These are phyloP conservation scores for Diprion similis DNA, from an alignment of 1,140 invertebrate genomes.

Conservation along the genomic window DNA sequence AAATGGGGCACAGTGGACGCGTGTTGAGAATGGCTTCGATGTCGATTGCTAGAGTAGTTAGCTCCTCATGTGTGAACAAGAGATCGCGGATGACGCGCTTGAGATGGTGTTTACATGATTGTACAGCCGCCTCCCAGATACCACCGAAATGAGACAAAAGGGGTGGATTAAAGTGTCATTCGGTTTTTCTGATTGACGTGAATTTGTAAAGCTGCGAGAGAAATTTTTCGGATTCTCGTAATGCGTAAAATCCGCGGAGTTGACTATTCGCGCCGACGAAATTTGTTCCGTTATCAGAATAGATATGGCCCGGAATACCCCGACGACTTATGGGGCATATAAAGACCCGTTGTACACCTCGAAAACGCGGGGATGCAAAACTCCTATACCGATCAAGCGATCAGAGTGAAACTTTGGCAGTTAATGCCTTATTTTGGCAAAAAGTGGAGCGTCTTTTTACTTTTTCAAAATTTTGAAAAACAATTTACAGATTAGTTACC, in stretches of 20 bases:
- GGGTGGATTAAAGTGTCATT: conserved; percentile 26
- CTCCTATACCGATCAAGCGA: too few relatives aligned
- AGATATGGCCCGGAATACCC: conserved; percentile 20
- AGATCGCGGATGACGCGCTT: conserved; percentile 25
- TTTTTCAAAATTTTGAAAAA: too few relatives aligned
- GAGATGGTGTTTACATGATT: conserved; percentile 32
- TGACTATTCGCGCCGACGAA: conserved; percentile 30
- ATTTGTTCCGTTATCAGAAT: conserved; percentile 26
- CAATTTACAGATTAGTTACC: too few relatives aligned
- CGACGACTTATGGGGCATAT: too few relatives aligned
- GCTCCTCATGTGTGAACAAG: not conserved
- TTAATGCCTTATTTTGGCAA: too few relatives aligned
- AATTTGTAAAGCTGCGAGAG: not conserved
- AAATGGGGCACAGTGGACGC: conserved; percentile 14
- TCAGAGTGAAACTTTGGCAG: too few relatives aligned
- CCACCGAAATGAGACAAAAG: conserved; percentile 28
- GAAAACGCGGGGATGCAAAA: too few relatives aligned
- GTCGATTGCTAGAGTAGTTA: not conserved
- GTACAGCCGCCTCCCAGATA: conserved; percentile 31
- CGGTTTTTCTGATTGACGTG: not conserved
- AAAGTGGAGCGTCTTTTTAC: too few relatives aligned
- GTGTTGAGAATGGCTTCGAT: not conserved
- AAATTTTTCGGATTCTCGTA: not conserved
- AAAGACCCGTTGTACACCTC: too few relatives aligned
- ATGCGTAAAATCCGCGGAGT: conserved; percentile 12